phyloP scores from a whole-genome alignment of 64 coral and sea anemone species.

The Montipora efflorescens region DNA sequence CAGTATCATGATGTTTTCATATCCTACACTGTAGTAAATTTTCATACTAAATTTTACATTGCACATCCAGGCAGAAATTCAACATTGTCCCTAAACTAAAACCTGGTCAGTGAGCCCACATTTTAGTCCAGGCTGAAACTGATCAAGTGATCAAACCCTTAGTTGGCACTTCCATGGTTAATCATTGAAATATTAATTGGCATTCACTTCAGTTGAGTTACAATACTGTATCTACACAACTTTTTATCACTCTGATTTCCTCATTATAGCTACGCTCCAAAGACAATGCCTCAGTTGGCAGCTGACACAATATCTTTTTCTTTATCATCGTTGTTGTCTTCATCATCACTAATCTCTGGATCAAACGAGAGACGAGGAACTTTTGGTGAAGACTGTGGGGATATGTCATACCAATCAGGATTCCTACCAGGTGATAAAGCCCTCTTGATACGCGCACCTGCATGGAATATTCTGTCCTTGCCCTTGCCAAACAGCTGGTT shows the following conservation, averaged over 20 bases:
- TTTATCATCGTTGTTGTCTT: background rate
- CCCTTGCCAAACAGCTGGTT: slow-evolving; percentile 64
- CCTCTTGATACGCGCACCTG: slow-evolving; percentile 41
- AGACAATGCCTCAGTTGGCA: background rate
- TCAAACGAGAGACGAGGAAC: slow-evolving; percentile 34
- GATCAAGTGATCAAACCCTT: too few relatives aligned
- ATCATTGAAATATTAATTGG: too few relatives aligned
- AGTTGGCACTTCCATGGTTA: too few relatives aligned
- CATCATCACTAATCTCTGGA: slow-evolving; percentile 61
- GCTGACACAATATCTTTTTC: background rate
- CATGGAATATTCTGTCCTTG: slow-evolving; percentile 61
- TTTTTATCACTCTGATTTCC: background rate
- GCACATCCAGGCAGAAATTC: too few relatives aligned
- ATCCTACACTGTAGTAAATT: too few relatives aligned
- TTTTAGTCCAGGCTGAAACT: too few relatives aligned
- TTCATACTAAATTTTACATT: too few relatives aligned
- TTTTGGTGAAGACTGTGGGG: slow-evolving; percentile 10
- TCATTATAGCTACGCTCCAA: background rate
- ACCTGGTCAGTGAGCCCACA: too few relatives aligned
- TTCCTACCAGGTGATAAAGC: slow-evolving; percentile 55
- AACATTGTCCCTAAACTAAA: too few relatives aligned
- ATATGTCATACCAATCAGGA: slow-evolving; percentile 8
- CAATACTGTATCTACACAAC: too few relatives aligned
- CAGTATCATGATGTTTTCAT: too few relatives aligned
- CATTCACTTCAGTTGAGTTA: too few relatives aligned